Evolutionary conservation across 2,113 vertebrate species (phyloP), one percentile per base, ranked within the genome.

Genomic region (Larimichthys crocea): DNA sequence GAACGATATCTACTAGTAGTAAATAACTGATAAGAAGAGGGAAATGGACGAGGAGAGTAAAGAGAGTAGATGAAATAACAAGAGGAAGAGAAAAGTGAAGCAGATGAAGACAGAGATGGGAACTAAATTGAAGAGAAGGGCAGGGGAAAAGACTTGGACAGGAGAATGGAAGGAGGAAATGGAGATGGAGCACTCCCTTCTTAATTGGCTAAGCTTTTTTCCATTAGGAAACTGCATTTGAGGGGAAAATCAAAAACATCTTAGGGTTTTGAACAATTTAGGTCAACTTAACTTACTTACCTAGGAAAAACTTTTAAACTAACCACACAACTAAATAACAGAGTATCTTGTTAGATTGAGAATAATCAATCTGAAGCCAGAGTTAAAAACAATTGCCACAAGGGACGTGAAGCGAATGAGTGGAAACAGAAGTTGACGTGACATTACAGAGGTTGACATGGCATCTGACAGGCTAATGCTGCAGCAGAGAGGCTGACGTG

Each of bases 401-500:
- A 82, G 80, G 73, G 16, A 79, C 66, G 56, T 49, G 50, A 81
- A 26, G 62, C 4, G 17, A 75, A 64, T 35, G 17, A 76, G 62
- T 40, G 44, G 44, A 76, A 75, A 82, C 55, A 40, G 44, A 65
- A n/a, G 22, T 12, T 72, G 62, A 86, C 70, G 80, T 78, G 88
- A 88, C 73, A 63, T 83, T 62, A 76, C 75, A 79, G 53, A 74
- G 42, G 40, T 53, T 67, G 78, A 82, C 76, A 72, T 80, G 87
- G 0, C 80, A 72, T 82, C 67, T 87, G 83, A 85, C 81, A 76
- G 53, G 31, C 59, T 61, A 10, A 75, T 55, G 44, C 52, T 69
- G 44, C 64, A 61, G 62, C 70, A 5, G 6, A 61, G 62, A 70
- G 53, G 17, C 59, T 86, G 88, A 89, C 61, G 29, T 5, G 31